Percentiles rank a stretch among this genome's conserved stretches.
phyloP scores from a whole-genome alignment of 2,113 vertebrate genomes.

The Acrocephalus arundinaceus region DNA sequence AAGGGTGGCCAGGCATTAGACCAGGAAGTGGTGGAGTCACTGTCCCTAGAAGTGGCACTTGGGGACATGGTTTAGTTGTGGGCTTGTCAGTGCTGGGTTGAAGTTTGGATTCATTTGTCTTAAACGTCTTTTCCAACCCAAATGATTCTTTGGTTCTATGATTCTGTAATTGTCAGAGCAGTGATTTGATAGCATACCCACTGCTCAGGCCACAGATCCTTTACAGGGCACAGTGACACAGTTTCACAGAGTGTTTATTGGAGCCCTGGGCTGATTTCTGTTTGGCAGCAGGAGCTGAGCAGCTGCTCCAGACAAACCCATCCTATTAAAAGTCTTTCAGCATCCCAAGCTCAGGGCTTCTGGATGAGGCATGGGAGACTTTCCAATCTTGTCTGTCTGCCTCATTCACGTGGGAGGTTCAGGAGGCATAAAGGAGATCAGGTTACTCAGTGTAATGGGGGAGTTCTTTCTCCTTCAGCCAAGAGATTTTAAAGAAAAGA shows the following conservation, averaged over 20 bases:
- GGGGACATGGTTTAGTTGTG: not conserved
- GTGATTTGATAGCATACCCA: not conserved
- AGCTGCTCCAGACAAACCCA: not conserved
- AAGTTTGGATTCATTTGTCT: not conserved
- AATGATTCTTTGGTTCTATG: not conserved
- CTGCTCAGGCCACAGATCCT: not conserved
- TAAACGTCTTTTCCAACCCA: not conserved
- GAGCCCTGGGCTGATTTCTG: not conserved
- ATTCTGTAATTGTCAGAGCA: not conserved
- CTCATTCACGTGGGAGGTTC: not conserved
- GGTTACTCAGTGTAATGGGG: constrained; percentile 6
- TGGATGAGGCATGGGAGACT: not conserved
- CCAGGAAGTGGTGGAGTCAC: not conserved
- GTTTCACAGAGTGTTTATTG: not conserved
- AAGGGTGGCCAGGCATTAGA: not conserved
- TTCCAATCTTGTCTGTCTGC: not conserved
- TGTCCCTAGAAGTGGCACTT: not conserved
- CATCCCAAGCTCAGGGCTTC: not conserved
- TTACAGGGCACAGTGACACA: not conserved
- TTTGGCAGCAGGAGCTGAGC: not conserved
- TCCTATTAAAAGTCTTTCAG: not conserved
- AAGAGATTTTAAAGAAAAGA: not conserved
- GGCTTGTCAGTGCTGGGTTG: not conserved
- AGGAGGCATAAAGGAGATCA: not conserved
- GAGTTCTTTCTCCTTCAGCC: constrained; percentile 32